Percentiles rank a stretch among this genome's conserved stretches.
phyloP scores from a whole-genome alignment of 2,113 vertebrate species.

The Chrysemys picta region DNA sequence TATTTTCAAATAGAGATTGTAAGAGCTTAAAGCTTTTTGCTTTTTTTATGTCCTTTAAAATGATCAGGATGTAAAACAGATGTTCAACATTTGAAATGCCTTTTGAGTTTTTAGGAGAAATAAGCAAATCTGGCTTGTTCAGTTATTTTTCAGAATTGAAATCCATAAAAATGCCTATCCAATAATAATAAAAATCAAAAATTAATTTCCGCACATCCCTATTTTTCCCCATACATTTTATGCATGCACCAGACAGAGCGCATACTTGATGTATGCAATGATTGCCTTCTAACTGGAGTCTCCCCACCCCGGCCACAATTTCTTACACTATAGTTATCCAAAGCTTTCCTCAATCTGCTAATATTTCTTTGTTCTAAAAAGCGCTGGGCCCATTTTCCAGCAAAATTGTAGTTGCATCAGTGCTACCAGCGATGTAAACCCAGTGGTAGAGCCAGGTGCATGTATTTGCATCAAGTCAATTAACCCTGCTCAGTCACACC shows the following conservation, averaged over 20 bases:
- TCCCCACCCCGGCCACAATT: background rate
- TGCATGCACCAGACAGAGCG: background rate
- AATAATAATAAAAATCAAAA: background rate
- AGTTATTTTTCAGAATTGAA: background rate
- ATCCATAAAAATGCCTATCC: background rate
- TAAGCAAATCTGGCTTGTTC: background rate
- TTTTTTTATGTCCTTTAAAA: background rate
- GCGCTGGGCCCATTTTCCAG: background rate
- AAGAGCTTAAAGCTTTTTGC: background rate
- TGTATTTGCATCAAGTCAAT: background rate
- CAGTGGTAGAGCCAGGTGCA: background rate
- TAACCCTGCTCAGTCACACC: background rate
- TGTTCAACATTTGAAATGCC: background rate
- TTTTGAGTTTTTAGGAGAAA: background rate
- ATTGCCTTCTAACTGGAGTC: rapidly evolving
- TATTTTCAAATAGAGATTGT: background rate
- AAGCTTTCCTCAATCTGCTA: background rate
- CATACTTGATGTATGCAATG: background rate
- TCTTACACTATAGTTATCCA: background rate
- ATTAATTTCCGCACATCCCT: background rate
- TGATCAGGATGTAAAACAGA: background rate
- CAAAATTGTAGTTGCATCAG: background rate
- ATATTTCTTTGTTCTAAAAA: background rate
- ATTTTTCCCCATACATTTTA: background rate
- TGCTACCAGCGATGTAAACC: background rate